Percentiles rank a stretch among this genome's conserved stretches.
Conservation (phyloP, 2,113 vertebrate species). For the Poicephalus meyeri region DNA sequence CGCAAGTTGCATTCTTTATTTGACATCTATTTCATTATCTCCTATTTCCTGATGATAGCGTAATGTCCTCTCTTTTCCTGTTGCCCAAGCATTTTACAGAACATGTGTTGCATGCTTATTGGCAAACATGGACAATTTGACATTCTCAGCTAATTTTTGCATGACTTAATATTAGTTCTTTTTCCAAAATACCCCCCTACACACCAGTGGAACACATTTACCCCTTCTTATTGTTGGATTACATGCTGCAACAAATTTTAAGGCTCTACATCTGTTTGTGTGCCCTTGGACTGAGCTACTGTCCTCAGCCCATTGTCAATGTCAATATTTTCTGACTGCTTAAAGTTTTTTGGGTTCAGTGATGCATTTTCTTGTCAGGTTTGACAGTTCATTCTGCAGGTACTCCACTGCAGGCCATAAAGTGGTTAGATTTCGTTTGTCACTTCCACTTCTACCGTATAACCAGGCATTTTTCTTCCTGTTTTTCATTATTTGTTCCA, state of each 20-base stretch:
- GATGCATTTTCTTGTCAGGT: neutral
- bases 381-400: neutral
- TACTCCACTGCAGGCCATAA: neutral
- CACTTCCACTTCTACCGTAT: neutral
- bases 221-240: neutral
- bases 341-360: neutral
- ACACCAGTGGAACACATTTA: neutral
- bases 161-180: neutral
- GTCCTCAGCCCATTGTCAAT: neutral
- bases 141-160: constrained; percentile 31
- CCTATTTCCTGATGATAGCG: constrained; percentile 67
- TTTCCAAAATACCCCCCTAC: neutral
- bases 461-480: neutral
- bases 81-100: constrained; percentile 74
- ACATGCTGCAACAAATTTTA: neutral
- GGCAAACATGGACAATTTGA: constrained; percentile 46
- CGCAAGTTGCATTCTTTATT: constrained; percentile 17
- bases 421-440: neutral
- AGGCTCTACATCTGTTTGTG: neutral
- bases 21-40: constrained; percentile 71
- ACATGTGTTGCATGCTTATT: constrained; percentile 55
- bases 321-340: neutral
- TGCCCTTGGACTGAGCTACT: neutral
- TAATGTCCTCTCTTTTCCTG: constrained; percentile 77
- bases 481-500: neutral